Base-by-base conservation (phyloP, 2,888 invertebrate genomes). In the Ceramica pisi region DNA sequence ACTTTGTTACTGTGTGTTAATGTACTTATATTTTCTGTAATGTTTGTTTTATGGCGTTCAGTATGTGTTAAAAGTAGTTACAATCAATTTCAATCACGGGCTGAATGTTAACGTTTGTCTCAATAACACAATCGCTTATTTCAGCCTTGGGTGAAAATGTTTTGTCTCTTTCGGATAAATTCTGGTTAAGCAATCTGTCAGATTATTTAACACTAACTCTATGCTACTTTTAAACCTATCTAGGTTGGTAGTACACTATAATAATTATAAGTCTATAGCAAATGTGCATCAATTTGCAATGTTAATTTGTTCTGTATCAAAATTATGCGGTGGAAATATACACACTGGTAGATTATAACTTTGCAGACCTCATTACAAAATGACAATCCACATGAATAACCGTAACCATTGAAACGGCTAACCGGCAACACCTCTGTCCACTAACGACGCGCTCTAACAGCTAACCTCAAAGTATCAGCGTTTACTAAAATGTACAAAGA, bases 401-500 rank as follows among this genome's bases (percentile, higher is more conserved):
- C 9, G 12, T 48, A 23, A 60, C 14, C 19, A 16, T 38, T 23
- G 12, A 57, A 46, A 71, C 19, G 12, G n/a, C 41, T 26, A 46
- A 23, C 35, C 16, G 3, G 21, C 23, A 46, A 78, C 56, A 73
- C 63, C 19, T 75, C 3, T 46, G n/a, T 35, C n/a, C 38, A 38
- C 31, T 31, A 69, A 80, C 21, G 21, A 14, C 23, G 8, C 10
- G 4, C 53, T 41, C 35, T 46, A 75, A 66, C 26, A 50, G 23
- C 16, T 23, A 31, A 72, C 72, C 61, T 19, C 60, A 55, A 46
- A 67, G 21, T 60, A 41, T 60, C 46, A 66, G 44, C 41, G 48
- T 60, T 71, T 51, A 50, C 48, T 66, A 72, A 76, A 73, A 68
- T 68, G 65, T 71, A 76, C 78, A 86, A 82, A 84, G 75, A 69